phyloP scores from a whole-genome alignment of 2,113 vertebrate species.

The Gobius niger region DNA sequence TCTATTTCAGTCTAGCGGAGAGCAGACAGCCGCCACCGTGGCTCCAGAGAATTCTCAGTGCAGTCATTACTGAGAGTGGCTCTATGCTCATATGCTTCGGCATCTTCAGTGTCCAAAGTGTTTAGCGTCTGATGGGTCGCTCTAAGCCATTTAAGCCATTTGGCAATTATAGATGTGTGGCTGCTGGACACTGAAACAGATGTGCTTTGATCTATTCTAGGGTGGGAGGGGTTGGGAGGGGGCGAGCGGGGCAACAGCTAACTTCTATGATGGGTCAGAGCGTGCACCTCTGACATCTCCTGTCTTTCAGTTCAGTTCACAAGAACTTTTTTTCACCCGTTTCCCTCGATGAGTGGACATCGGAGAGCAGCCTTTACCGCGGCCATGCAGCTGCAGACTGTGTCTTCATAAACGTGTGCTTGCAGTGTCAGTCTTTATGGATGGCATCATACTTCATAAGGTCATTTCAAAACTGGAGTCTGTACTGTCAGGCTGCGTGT shows the following conservation, averaged over 20 bases:
- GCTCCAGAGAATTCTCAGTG: slow-evolving; percentile 69
- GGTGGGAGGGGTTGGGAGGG: slow-evolving; percentile 48
- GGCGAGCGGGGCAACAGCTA: slow-evolving; percentile 53
- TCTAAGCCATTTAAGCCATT: slow-evolving; percentile 67
- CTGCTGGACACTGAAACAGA: slow-evolving; percentile 72
- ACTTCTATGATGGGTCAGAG: slow-evolving; percentile 68
- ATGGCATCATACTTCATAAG: too few relatives aligned
- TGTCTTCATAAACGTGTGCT: too few relatives aligned
- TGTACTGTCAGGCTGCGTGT: too few relatives aligned
- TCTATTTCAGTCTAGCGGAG: slow-evolving; percentile 76
- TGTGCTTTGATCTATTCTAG: slow-evolving; percentile 79
- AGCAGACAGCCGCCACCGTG: slow-evolving; percentile 61
- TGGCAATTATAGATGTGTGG: slow-evolving; percentile 77
- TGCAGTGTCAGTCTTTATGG: too few relatives aligned
- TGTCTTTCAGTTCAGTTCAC: slow-evolving; percentile 69
- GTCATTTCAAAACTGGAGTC: too few relatives aligned
- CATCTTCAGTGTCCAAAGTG: slow-evolving; percentile 72
- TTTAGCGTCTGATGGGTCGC: slow-evolving; percentile 71
- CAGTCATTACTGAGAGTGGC: slow-evolving; percentile 55
- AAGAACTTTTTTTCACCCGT: slow-evolving; percentile 51
- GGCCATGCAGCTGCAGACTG: neutral
- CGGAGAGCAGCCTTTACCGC: slow-evolving; percentile 10
- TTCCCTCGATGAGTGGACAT: slow-evolving; percentile 42
- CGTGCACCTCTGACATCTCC: slow-evolving; percentile 62
- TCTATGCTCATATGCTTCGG: slow-evolving; percentile 67